Conservation (phyloP, 2,888 invertebrate species). For the Drosophila putrida region DNA sequence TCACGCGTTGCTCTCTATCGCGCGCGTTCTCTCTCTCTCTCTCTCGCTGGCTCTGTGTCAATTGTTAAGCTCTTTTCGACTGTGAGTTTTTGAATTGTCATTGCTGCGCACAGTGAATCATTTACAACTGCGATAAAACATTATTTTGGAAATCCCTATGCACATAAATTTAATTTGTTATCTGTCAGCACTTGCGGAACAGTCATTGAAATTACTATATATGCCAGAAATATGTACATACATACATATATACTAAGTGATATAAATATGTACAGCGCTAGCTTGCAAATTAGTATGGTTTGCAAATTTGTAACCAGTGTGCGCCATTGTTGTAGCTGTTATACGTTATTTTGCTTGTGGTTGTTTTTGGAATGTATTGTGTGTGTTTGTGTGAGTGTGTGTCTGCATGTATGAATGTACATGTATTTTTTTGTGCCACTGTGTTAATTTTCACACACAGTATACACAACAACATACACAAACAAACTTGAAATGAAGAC, state of each 20-base stretch:
- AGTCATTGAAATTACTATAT: conserved; percentile 11
- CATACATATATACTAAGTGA: not conserved
- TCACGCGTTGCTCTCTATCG: conserved; percentile 22
- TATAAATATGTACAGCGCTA: not conserved
- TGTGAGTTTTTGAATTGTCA: conserved; percentile 57
- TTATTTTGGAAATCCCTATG: conserved; percentile 22
- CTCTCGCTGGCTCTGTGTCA: conserved; percentile 14
- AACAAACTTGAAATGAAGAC: conserved; percentile 45
- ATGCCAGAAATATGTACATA: not conserved
- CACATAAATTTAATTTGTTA: conserved; percentile 21
- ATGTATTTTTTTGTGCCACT: conserved; percentile 61
- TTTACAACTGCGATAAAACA: conserved; percentile 13
- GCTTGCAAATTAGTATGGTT: conserved; percentile 1
- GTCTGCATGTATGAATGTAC: no score
- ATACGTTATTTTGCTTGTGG: conserved; percentile 29
- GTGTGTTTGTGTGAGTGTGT: conserved; percentile 19
- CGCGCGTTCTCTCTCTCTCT: conserved; percentile 16
- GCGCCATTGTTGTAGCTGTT: conserved; percentile 28
- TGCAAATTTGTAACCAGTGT: conserved; percentile 37
- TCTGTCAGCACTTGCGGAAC: not conserved
- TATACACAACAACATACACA: conserved; percentile 37
- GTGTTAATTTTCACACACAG: conserved; percentile 77
- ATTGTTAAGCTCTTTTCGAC: conserved; percentile 30
- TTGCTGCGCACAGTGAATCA: conserved; percentile 45
- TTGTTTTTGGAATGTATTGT: conserved; percentile 32